Base-by-base conservation (phyloP, 2,113 vertebrate genomes). In the Thinocorus orbignyianus region DNA sequence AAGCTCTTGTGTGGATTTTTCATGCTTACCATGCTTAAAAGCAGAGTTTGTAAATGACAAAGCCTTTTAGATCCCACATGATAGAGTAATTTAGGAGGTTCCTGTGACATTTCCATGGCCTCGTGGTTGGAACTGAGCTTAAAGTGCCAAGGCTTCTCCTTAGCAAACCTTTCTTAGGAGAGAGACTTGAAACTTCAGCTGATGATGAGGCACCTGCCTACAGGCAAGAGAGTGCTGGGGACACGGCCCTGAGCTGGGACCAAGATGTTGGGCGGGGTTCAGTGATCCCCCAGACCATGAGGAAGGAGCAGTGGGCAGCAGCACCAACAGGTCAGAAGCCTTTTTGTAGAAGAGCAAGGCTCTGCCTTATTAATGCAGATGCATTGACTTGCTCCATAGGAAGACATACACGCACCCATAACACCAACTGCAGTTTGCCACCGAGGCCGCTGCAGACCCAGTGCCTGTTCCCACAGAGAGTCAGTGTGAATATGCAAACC, bases 271-370 rank as follows among this genome's bases (percentile, higher is more conserved):
- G 8, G 8, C 19, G 24, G 44, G 24, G 7, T 52, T 28, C 2
- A 0, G 2, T 31, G 64, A 41, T 60, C 28, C 60, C 17, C 5
- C 12, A 57, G 30, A 61, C 18, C 31, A 55, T 1, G 2, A 4
- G 13, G 12, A 78, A 39, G 10, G 25, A 62, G 23, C 3, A 1
- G 33, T 18, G 16, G 30, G 66, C 33, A 82, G 24, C 64, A 92
- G 55, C 28, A 81, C 6, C 1, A 1, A 22, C 9, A 37, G 74
- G 10, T 28, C 26, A 73, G 70, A 66, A 79, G 19, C 3, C 3
- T 33, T 46, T 37, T 30, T 46, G 37, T 58, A 57, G 69, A 55
- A 46, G 66, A 84, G 46, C 25, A 78, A 89, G 42, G 9, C 31
- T 80, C 58, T 77, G 62, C 31, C 69, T 19, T 62, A 18, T 30